Evolutionary conservation across 1,140 invertebrate species (phyloP), one percentile per base, ranked within the genome.

Genomic region (Heliconius hewitsoni): DNA sequence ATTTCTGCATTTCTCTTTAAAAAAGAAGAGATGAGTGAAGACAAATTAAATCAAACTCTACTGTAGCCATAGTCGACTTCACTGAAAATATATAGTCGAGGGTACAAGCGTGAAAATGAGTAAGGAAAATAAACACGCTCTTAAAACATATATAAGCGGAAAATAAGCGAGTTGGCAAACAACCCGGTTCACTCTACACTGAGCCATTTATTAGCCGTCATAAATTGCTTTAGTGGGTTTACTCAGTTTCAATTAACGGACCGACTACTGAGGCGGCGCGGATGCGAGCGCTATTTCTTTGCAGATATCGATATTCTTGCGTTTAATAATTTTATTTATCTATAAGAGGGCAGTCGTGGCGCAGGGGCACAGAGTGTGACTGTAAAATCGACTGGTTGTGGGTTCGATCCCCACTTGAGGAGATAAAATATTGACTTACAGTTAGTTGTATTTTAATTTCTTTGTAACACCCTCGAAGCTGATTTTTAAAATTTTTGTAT

Each of bases 221-320:
- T 89, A 89, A 87, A 89, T 89, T 87, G 87, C 85, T 84, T 85
- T 81, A 84, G 75, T 84, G 77, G 50, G 86, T 89, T 87, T 89
- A 84, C 87, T 87, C 85, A 84, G 84, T 87, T 89, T 87, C 86
- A 89, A 89, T 89, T 87, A 87, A 86, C 85, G 80, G 83, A 80
- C 39, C n/a, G 66, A 76, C 75, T 76, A 81, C 83, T 76, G 60
- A 71, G 75, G 75, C 75, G 75, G 66, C 60, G 74, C 42, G 75
- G 66, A 50, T 66, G 75, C 66, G 75, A 71, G 27, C 19, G 74
- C 39, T 70, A 76, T 76, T 76, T 76, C 75, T 76, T 76, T 71
- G 66, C 11, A 30, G 11, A 76, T 57, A 71, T 71, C 75, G 75
- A 76, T 76, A 46, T 50, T 76, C 19, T 37, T 39, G 34, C 16